phyloP scores from a whole-genome alignment of 2,797 vertebrate species.

The Vultur gryphus region DNA sequence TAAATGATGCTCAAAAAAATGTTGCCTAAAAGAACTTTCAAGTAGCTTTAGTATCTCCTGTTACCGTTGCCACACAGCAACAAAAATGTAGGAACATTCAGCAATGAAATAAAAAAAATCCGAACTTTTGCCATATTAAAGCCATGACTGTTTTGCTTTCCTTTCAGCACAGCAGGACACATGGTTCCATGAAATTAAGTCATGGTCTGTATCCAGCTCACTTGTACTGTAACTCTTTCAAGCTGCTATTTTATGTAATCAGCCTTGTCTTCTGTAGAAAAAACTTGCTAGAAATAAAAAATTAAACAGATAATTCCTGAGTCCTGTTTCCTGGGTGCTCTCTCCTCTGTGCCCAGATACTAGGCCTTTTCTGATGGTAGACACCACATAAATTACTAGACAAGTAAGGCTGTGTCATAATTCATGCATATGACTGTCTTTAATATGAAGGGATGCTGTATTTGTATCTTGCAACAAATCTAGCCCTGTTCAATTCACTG shows the following conservation, averaged over 20 bases:
- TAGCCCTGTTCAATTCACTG: neutral
- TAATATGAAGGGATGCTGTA: neutral
- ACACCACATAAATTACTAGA: neutral
- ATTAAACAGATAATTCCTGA: neutral
- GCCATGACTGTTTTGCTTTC: neutral
- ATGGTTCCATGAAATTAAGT: neutral
- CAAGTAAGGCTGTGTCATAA: neutral
- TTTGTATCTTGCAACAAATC: neutral
- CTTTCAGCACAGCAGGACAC: neutral
- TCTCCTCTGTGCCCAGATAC: neutral
- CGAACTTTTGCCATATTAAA: neutral
- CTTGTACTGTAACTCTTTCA: neutral
- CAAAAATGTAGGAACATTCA: neutral
- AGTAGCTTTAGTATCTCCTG: neutral
- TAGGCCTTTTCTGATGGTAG: neutral
- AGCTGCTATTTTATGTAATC: neutral
- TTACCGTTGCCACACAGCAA: neutral
- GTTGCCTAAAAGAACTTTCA: neutral
- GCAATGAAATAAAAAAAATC: neutral
- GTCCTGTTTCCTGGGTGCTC: neutral
- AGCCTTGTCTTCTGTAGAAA: neutral
- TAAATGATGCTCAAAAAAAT: neutral
- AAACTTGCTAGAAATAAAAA: neutral
- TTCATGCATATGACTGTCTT: neutral
- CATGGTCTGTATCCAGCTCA: neutral